Percentiles rank a stretch among this genome's conserved stretches.
These are phyloP conservation scores for Rambutsinella grinnellia DNA, from an alignment of 2,888 invertebrate genomes.

Conservation along the genomic window DNA sequence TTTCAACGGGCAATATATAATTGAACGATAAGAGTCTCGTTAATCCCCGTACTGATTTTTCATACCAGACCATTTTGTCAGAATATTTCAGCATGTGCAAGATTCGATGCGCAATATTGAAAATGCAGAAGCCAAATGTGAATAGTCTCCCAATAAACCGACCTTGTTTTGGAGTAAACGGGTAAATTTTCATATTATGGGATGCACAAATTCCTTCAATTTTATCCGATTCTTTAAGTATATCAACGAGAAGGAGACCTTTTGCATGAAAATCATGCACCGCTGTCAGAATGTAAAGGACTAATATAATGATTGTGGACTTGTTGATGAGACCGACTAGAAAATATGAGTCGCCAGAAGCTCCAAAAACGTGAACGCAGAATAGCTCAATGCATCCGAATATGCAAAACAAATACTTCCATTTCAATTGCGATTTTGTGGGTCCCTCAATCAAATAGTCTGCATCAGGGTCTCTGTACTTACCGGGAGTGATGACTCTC, in stretches of 20 bases:
- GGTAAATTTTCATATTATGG: neutral
- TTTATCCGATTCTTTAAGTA: conserved; percentile 7
- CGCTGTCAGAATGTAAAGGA: conserved; percentile 1
- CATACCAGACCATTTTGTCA: conserved; percentile 20
- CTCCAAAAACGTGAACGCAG: conserved; percentile 66
- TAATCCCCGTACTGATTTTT: conserved; percentile 13
- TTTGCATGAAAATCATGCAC: conserved; percentile 7
- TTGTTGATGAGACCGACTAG: conserved; percentile 27
- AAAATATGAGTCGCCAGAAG: conserved; percentile 7
- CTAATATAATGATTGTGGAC: neutral
- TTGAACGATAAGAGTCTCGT: conserved; percentile 22
- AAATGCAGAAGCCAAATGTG: neutral
- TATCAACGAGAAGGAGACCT: neutral
- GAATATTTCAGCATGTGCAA: conserved; percentile 20
- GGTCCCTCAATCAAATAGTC: neutral
- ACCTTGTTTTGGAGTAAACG: neutral
- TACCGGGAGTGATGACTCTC: neutral
- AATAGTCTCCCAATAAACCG: neutral
- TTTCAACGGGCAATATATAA: conserved; percentile 4
- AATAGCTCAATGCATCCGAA: conserved; percentile 69
- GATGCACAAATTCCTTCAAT: neutral
- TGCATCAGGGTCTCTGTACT: too few relatives aligned
- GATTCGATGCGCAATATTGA: conserved; percentile 12
- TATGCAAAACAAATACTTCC: conserved; percentile 68
- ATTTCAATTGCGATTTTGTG: neutral